Conservation (phyloP, 2,797 vertebrate species). For the Lateolabrax maculatus region DNA sequence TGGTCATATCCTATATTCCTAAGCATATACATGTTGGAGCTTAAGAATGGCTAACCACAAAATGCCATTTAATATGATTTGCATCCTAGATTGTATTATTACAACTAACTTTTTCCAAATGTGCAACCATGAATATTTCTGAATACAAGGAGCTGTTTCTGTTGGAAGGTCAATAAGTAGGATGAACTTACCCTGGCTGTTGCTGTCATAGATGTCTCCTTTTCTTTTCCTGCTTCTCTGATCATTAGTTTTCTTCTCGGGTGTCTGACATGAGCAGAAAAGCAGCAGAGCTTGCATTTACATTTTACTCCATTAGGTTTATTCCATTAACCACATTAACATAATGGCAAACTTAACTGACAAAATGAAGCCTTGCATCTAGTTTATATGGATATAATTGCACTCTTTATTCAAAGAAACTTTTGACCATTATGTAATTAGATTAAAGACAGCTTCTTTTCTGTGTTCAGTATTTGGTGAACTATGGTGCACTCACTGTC, state of each 20-base stretch:
- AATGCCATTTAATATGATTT: not conserved
- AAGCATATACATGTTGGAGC: not conserved
- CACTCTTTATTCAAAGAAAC: not conserved
- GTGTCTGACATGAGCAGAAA: constrained; percentile 82
- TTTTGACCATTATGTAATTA: not conserved
- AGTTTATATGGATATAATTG: not conserved
- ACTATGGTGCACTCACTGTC: not conserved
- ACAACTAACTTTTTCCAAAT: not conserved
- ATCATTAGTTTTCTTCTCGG: constrained; percentile 95
- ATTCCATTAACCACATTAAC: not conserved
- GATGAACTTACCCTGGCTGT: constrained; percentile 89
- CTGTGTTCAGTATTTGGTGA: not conserved
- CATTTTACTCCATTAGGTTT: not conserved
- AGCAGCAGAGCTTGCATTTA: not conserved
- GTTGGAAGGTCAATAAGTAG: not conserved
- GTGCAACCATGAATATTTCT: not conserved
- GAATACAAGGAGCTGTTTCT: not conserved
- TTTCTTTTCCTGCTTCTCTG: constrained; percentile 96
- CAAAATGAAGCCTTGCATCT: not conserved
- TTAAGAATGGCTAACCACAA: not conserved
- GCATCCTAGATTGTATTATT: not conserved
- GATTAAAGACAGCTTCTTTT: not conserved
- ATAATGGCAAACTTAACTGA: not conserved
- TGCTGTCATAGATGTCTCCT: constrained; percentile 93
- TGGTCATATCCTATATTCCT: no score